Conservation (phyloP, 1,140 invertebrate species). For the Microplitis mediator region DNA sequence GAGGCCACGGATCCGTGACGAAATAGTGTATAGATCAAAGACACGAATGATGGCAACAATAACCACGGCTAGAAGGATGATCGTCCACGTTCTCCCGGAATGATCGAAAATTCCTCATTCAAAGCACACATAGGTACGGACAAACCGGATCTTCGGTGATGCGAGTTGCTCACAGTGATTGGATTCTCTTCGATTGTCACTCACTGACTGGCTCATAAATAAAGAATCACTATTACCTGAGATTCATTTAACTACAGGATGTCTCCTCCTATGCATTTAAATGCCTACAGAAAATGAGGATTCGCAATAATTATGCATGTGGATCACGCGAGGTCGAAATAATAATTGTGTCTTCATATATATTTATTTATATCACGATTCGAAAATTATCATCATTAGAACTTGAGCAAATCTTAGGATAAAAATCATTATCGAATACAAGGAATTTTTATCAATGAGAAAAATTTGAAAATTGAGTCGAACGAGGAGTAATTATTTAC, state of each 20-base stretch:
- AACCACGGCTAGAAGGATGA: conserved; percentile 2
- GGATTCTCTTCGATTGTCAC: conserved; percentile 26
- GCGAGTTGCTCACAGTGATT: conserved; percentile 30
- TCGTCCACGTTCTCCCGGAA: conserved; percentile 24
- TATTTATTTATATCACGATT: not conserved
- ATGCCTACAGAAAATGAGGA: not conserved
- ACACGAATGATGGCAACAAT: conserved; percentile 24
- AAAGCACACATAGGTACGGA: not conserved
- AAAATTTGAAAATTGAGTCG: too few relatives aligned
- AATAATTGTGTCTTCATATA: conserved; percentile 17
- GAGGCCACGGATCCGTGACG: conserved; percentile 20
- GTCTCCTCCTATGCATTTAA: conserved; percentile 26
- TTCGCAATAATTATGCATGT: not conserved
- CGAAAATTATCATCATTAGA: not conserved
- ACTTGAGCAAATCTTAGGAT: too few relatives aligned
- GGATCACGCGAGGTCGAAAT: conserved; percentile 18
- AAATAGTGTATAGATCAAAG: conserved; percentile 14
- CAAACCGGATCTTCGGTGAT: conserved; percentile 35
- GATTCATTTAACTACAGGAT: conserved; percentile 27
- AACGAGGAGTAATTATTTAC: too few relatives aligned
- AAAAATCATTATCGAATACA: too few relatives aligned
- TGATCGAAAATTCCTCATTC: conserved; percentile 22
- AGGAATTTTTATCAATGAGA: too few relatives aligned
- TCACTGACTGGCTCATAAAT: not conserved
- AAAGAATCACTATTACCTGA: conserved; percentile 21